Evolutionary conservation across 2,888 invertebrate genomes (phyloP).

Genomic region (Ormyrus pomaceus): DNA sequence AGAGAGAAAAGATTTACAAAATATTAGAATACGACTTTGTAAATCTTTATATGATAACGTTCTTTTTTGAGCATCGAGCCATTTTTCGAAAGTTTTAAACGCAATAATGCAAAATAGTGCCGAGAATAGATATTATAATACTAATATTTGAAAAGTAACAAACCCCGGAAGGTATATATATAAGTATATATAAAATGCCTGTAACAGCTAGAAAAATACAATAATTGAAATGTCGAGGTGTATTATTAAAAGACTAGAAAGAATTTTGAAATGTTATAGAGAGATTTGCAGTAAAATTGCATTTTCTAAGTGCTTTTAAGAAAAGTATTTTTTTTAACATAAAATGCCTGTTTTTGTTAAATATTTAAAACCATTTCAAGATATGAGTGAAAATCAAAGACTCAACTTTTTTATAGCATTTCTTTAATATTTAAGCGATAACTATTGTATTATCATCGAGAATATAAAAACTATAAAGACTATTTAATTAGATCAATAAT

Average conservation of each 20-base stretch:
- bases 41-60: conserved; percentile 31
- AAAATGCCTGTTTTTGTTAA: conserved; percentile 6
- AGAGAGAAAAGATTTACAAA: conserved; percentile 14
- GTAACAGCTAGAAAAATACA: not conserved
- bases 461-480: conserved; percentile 4
- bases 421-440: conserved; percentile 14
- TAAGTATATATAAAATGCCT: not conserved
- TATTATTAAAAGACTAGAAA: conserved; percentile 27
- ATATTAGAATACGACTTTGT: conserved; percentile 16
- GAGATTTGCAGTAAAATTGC: conserved; percentile 43
- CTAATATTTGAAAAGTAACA: conserved; percentile 18
- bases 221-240: conserved; percentile 14
- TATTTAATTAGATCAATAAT: not conserved
- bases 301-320: conserved; percentile 20
- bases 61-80: conserved; percentile 14
- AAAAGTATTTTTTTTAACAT: conserved; percentile 7
- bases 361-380: conserved; percentile 12
- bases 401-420: conserved; percentile 23
- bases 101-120: conserved; percentile 13
- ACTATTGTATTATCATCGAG: not conserved
- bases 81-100: conserved; percentile 9
- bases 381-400: conserved; percentile 37
- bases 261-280: conserved; percentile 26
- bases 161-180: not conserved
- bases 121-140: conserved; percentile 8